A percentile compares a stretch with the other conserved stretches of the same genome.
phyloP scores from a whole-genome alignment of 2,888 invertebrate genomes.

The Leptopilina drosophilae region DNA sequence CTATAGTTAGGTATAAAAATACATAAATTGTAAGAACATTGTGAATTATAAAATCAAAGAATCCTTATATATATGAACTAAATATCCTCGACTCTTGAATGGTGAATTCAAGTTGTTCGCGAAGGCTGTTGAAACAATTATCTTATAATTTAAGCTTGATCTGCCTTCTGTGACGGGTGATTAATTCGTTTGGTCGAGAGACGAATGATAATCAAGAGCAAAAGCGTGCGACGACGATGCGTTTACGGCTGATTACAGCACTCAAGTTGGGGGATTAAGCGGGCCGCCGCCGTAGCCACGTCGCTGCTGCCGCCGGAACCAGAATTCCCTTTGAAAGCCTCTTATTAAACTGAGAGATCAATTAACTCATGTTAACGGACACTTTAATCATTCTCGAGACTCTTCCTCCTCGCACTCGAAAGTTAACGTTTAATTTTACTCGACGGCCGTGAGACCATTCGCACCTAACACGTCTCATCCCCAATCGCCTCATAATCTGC shows the following conservation, averaged over 20 bases:
- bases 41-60: too few species aligned
- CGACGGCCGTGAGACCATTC: constrained; percentile 40
- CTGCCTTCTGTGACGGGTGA: constrained; percentile 30
- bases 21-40: too few species aligned
- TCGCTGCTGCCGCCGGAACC: constrained; percentile 48
- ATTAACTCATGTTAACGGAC: constrained; percentile 65
- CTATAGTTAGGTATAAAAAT: too few species aligned
- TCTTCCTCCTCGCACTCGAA: constrained; percentile 36
- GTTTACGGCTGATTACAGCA: constrained; percentile 23
- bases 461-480: constrained; percentile 15
- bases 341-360: constrained; percentile 56
- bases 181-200: constrained; percentile 43
- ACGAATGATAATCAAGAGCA: constrained; percentile 39
- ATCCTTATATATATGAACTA: too few species aligned
- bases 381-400: constrained; percentile 56
- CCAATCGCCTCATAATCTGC: constrained; percentile 8
- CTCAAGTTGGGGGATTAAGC: constrained; percentile 28
- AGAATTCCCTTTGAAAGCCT: constrained; percentile 52
- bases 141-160: constrained; percentile 9
- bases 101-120: background rate
- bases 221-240: constrained; percentile 30
- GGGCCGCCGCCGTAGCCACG: constrained; percentile 45
- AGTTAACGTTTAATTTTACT: constrained; percentile 50
- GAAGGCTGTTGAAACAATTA: background rate
- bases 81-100: background rate